A percentile compares a stretch with the other conserved stretches of the same genome.
Conservation (phyloP, 2,113 vertebrate genomes). For the Engystomops pustulosus region DNA sequence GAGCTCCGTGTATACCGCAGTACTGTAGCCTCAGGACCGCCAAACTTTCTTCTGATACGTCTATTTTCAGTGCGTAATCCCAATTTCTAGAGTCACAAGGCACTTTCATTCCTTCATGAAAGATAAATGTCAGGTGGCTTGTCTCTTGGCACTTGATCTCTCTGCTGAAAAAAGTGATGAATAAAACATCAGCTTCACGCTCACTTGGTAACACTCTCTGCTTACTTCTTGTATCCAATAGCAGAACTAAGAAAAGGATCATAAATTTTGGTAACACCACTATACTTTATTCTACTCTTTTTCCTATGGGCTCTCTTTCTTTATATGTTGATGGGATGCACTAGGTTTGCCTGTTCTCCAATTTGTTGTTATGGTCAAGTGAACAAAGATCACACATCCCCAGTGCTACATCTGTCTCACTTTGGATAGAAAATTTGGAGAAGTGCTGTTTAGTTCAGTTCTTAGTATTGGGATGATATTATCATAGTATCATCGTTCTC, state of each 20-base stretch:
- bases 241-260: not conserved
- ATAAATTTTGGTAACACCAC: not conserved
- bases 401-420: no score
- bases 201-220: not conserved
- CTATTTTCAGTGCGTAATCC: not conserved
- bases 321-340: no score
- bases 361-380: no score
- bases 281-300: not conserved
- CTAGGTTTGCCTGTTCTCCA: no score
- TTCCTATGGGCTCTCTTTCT: not conserved
- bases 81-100: conserved; percentile 4
- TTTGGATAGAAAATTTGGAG: no score
- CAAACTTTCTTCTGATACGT: not conserved
- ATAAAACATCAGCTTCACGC: not conserved
- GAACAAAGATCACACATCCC: no score
- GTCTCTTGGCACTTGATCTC: conserved; percentile 4
- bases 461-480: no score
- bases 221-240: not conserved
- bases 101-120: conserved; percentile 17
- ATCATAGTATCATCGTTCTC: no score
- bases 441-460: no score
- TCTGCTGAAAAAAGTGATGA: not conserved
- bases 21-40: not conserved
- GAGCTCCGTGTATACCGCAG: not conserved
- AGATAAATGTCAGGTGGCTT: conserved; percentile 20